Evolutionary conservation across 2,113 vertebrate species (phyloP).

Genomic region (Pteropus alecto): DNA sequence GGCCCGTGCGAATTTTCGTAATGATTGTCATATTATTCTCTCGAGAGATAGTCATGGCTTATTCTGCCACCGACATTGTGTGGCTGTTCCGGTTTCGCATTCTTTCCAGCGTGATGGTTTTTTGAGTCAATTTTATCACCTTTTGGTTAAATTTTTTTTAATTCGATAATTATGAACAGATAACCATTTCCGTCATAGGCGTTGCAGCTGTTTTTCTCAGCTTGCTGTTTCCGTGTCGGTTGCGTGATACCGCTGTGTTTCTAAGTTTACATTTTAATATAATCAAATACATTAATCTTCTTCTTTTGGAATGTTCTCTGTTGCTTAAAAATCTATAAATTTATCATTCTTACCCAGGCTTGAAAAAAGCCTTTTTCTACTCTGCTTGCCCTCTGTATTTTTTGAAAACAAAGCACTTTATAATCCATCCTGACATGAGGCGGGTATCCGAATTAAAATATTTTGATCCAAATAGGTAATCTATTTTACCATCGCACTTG

Average conservation of each 20-base stretch:
- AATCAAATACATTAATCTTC: conserved; percentile 5
- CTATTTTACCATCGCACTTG: background rate
- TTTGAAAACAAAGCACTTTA: background rate
- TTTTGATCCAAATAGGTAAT: background rate
- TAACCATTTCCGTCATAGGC: background rate
- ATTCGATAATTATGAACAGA: background rate
- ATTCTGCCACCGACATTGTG: rapidly evolving
- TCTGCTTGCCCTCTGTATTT: background rate
- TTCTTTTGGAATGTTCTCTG: background rate
- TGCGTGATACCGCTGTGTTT: background rate
- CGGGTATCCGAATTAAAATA: background rate
- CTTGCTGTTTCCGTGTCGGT: background rate
- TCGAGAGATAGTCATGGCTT: background rate
- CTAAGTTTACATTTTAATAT: background rate
- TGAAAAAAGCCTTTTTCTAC: background rate
- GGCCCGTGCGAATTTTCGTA: background rate
- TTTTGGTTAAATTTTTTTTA: background rate
- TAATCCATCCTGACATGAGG: background rate
- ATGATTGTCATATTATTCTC: background rate
- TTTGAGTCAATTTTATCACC: background rate
- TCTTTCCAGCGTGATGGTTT: background rate
- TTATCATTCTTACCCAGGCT: background rate
- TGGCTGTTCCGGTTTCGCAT: background rate
- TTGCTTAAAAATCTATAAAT: conserved; percentile 18
- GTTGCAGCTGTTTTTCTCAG: background rate